phyloP scores from a whole-genome alignment of 2,797 vertebrate species.

The Trichosurus vulpecula region DNA sequence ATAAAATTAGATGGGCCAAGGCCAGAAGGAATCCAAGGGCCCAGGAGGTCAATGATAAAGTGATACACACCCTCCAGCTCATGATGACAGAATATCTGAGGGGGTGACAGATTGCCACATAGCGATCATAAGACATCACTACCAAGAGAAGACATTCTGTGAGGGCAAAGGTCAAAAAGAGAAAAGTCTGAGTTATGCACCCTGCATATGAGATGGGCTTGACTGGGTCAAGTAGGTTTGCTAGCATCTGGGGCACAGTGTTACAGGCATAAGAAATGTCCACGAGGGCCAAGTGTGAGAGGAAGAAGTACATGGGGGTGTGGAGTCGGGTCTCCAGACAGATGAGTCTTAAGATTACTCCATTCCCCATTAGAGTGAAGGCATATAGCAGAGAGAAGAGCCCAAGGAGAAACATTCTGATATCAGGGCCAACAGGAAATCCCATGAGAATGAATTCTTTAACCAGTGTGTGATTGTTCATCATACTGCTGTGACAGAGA shows the following conservation, averaged over 20 bases:
- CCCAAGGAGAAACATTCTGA: constrained; percentile 14
- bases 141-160: constrained; percentile 61
- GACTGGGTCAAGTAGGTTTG: constrained; percentile 55
- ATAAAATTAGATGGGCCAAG: constrained; percentile 34
- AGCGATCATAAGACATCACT: constrained; percentile 75
- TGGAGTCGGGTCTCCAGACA: constrained; percentile 51
- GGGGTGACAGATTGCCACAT: constrained; percentile 65
- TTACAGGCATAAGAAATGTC: constrained; percentile 66
- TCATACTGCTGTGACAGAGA: constrained; percentile 15
- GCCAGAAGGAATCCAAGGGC: constrained; percentile 33
- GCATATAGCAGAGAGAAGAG: constrained; percentile 43
- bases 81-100: constrained; percentile 62
- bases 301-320: constrained; percentile 73
- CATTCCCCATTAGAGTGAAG: constrained; percentile 42
- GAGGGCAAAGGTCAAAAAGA: constrained; percentile 23
- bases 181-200: constrained; percentile 61
- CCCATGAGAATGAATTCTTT: constrained; percentile 59
- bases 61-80: constrained; percentile 56
- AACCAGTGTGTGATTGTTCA: constrained; percentile 40
- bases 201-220: constrained; percentile 62
- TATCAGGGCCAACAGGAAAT: constrained; percentile 11
- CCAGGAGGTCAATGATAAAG: constrained; percentile 54
- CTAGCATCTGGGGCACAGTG: constrained; percentile 70
- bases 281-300: constrained; percentile 40
- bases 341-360: constrained; percentile 53